Percentiles rank a stretch among this genome's conserved stretches.
phyloP scores from a whole-genome alignment of 2,888 invertebrate species.

The Dryocosmus kuriphilus region DNA sequence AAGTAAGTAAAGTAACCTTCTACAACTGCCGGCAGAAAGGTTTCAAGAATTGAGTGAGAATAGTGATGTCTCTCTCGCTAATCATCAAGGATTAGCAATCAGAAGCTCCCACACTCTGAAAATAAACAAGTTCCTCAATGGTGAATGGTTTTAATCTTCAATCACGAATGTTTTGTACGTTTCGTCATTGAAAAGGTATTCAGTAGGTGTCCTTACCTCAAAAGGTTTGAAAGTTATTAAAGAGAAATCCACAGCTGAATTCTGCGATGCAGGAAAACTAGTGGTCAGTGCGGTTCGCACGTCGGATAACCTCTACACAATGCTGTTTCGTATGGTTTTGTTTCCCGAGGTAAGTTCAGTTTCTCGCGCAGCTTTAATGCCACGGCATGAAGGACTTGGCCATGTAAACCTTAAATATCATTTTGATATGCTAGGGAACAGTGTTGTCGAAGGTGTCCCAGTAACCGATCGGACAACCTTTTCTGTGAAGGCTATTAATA shows the following conservation, averaged over 20 bases:
- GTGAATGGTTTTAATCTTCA: conserved; percentile 45
- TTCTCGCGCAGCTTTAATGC: too few relatives aligned
- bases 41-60: conserved; percentile 33
- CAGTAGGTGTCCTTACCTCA: conserved; percentile 26
- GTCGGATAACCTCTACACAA: conserved; percentile 46
- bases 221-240: conserved; percentile 45
- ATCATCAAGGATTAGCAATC: conserved; percentile 42
- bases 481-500: too few relatives aligned
- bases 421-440: conserved; percentile 18
- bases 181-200: too few relatives aligned
- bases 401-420: conserved; percentile 41
- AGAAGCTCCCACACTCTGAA: conserved; percentile 42
- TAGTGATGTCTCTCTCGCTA: too few relatives aligned
- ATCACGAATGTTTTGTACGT: conserved; percentile 48
- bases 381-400: too few relatives aligned
- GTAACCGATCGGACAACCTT: conserved; percentile 40
- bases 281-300: conserved; percentile 42
- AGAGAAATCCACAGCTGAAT: conserved; percentile 36
- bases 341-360: conserved; percentile 37
- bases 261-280: conserved; percentile 37
- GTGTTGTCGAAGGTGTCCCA: too few relatives aligned
- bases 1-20: too few relatives aligned
- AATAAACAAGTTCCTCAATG: conserved; percentile 42
- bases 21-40: too few relatives aligned
- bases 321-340: conserved; percentile 42